phyloP scores from a whole-genome alignment of 2,888 invertebrate genomes.

The Stenoptilia bipunctidactyla region DNA sequence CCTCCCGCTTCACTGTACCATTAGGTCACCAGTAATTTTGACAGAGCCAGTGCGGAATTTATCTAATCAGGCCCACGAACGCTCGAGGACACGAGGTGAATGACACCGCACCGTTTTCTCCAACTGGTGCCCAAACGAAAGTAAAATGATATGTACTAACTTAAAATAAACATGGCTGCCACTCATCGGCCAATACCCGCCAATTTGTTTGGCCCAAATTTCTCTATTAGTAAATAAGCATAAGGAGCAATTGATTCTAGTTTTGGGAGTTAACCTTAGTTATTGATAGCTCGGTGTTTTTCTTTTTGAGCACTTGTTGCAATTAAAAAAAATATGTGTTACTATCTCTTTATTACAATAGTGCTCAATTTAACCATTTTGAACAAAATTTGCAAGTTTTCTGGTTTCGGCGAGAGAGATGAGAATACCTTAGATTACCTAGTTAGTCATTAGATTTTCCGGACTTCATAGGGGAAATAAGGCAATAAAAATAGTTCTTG shows the following conservation, averaged over 20 bases:
- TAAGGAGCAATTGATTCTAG: not conserved
- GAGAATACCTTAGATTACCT: no score
- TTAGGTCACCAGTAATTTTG: conserved; percentile 68
- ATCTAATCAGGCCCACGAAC: conserved; percentile 68
- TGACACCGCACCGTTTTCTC: conserved; percentile 47
- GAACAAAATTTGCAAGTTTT: no score
- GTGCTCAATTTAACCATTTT: no score
- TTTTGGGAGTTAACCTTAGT: not conserved
- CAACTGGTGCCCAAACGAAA: conserved; percentile 45
- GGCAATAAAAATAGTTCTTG: no score
- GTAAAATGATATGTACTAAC: conserved; percentile 42
- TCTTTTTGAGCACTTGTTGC: not conserved
- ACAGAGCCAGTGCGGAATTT: conserved; percentile 66
- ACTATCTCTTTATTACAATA: no score
- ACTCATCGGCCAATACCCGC: conserved; percentile 20
- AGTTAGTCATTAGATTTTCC: no score
- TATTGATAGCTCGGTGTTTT: not conserved
- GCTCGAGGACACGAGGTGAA: conserved; percentile 57
- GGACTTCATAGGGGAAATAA: no score
- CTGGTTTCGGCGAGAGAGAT: no score
- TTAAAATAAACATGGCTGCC: conserved; percentile 36
- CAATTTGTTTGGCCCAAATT: conserved; percentile 38
- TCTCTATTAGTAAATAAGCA: conserved; percentile 1
- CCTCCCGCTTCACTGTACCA: conserved; percentile 61
- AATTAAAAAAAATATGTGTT: not conserved